Percentiles rank a stretch among this genome's conserved stretches.
Conservation (phyloP, 2,888 invertebrate species). For the Notocelia uddmanniana region DNA sequence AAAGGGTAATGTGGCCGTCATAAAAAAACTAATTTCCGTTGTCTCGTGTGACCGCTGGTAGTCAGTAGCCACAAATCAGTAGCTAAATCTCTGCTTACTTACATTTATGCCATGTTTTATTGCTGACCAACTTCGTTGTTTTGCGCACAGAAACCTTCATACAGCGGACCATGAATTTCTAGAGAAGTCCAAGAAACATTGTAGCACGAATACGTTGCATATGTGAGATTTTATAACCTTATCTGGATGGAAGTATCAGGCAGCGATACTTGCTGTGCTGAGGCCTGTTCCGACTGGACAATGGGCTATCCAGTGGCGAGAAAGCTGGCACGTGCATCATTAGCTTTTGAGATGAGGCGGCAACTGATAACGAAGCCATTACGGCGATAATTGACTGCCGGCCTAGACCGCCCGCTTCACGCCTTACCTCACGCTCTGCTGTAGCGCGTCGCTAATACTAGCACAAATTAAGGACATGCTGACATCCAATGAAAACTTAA, state of each 20-base stretch:
- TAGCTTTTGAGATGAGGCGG: constrained; percentile 68
- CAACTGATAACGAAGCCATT: constrained; percentile 77
- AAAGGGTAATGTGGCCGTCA: constrained; percentile 6
- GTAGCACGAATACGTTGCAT: not conserved
- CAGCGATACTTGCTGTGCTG: constrained; percentile 3
- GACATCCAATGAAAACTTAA: constrained; percentile 17
- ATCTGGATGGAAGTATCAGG: constrained; percentile 12
- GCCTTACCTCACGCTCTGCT: constrained; percentile 54
- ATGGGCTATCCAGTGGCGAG: constrained; percentile 53
- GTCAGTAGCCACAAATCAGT: constrained; percentile 8
- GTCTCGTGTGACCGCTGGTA: constrained; percentile 12
- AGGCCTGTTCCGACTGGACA: constrained; percentile 39
- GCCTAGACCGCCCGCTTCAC: constrained; percentile 61
- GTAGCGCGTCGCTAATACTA: constrained; percentile 50
- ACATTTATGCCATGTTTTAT: constrained; percentile 18
- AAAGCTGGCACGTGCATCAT: constrained; percentile 66
- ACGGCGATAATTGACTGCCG: constrained; percentile 70
- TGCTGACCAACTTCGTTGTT: constrained; percentile 7
- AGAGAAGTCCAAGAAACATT: not conserved
- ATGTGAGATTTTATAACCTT: constrained; percentile 11
- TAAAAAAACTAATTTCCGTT: constrained; percentile 22
- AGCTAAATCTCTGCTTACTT: not conserved
- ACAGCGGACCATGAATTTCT: not conserved
- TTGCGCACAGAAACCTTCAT: not conserved
- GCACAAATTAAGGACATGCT: constrained; percentile 48